Evolutionary conservation across 1,140 invertebrate genomes (phyloP), one percentile per base, ranked within the genome.

Genomic region (Brachionus calyciflorus): DNA sequence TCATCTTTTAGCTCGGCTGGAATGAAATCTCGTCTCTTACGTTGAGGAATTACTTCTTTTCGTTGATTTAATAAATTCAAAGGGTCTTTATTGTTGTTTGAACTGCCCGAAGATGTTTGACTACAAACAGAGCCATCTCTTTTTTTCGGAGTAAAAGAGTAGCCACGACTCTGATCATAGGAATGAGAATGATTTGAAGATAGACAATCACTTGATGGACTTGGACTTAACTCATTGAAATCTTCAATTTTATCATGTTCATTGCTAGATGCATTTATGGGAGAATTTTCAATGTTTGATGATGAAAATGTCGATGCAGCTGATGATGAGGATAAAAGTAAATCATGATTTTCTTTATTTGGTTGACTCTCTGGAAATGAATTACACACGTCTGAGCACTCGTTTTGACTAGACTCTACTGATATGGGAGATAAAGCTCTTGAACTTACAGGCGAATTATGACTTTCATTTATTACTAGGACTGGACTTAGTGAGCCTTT

Each of bases 1-100:
- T 96, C 92, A 81, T 98, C 94, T 83, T 98, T 98, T 81, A 94
- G 95, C 83, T 90, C 93, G 81, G 97, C 94, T 0, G 94, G 94
- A 65, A 96, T 96, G 84, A 97, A 97, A 37, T 76, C 73, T 14
- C 73, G 12, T 51, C 73, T 48, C 33, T 76, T 76, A 57, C 73
- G 28, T 30, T 55, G 49, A 26, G 73, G 73, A 41, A 76, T 76
- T 2, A 76, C 73, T 19, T 76, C 73, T 76, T 76, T 76, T 26
- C 51, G 28, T 21, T 48, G 51, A 6, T 7, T n/a, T 14, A 14
- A 48, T 24, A 14, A 6, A 4, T 21, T 21, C 1, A 3, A n/a
- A 37, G 65, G 1, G 55, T 60, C 55, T 33, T 60, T 51, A 10
- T 12, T 5, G 4, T 44, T 21, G 10, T 46, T 51, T 5, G 44